Evolutionary conservation across 2,888 invertebrate genomes (phyloP).

Genomic region (Bruchidius siliquastri): DNA sequence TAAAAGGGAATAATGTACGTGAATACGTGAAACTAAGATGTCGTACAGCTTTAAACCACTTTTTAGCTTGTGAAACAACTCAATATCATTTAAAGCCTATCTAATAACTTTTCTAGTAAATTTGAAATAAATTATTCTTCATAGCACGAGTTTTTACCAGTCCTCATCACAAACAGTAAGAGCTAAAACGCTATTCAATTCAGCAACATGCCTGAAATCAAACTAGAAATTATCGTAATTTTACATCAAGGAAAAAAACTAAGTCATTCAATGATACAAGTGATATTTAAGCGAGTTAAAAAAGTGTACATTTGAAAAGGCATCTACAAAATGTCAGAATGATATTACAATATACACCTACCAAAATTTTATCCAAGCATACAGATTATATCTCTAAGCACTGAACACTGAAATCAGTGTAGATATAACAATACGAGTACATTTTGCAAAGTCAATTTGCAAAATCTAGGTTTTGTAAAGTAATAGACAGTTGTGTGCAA

Average conservation of each 20-base stretch:
- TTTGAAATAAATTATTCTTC: too few species aligned
- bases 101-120: too few species aligned
- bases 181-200: too few species aligned
- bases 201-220: too few species aligned
- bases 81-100: too few species aligned
- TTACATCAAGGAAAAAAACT: not conserved
- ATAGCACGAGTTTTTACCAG: too few species aligned
- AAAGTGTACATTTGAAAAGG: too few species aligned
- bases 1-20: not conserved
- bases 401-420: not conserved
- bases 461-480: not conserved
- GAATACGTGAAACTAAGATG: not conserved
- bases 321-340: not conserved
- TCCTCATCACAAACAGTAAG: too few species aligned
- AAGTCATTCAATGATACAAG: not conserved
- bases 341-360: not conserved
- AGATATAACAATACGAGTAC: too few species aligned
- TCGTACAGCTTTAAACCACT: not conserved
- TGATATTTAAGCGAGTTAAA: too few species aligned
- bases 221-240: not conserved
- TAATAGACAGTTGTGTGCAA: not conserved
- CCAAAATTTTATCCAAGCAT: not conserved
- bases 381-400: not conserved
- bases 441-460: too few species aligned
- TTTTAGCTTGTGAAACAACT: not conserved